Percentiles rank a stretch among this genome's conserved stretches.
These are phyloP conservation scores for Epizoanthus illoricatus DNA, from an alignment of 92 coral and sea anemone species.

Conservation along the genomic window DNA sequence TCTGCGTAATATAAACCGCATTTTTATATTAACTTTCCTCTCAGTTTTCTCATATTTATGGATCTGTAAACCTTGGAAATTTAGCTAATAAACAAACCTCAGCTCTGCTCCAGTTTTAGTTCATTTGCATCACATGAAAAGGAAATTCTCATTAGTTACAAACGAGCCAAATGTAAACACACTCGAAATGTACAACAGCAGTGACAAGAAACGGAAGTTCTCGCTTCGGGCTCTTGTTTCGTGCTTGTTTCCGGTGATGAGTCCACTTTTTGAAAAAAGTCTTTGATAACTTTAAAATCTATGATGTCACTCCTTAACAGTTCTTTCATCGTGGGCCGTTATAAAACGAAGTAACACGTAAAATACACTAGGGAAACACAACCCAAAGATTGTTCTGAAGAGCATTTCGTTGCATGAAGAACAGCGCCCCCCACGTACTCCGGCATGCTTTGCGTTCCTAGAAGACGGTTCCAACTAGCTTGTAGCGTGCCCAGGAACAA, in stretches of 20 bases:
- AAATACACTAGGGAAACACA: not conserved
- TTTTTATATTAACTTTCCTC: not conserved
- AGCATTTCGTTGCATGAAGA: too few species aligned
- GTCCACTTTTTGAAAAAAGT: conserved; percentile 3
- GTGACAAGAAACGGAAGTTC: conserved; percentile 33
- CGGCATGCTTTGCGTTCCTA: conserved; percentile 32
- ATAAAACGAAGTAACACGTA: not conserved
- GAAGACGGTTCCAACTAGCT: not conserved
- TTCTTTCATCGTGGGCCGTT: not conserved
- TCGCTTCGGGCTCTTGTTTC: not conserved
- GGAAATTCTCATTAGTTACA: not conserved
- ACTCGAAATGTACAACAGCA: conserved; percentile 11
- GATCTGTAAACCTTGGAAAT: not conserved
- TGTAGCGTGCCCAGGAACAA: not conserved
- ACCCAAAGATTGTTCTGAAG: not conserved
- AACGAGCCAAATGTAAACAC: conserved; percentile 24
- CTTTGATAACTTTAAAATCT: conserved; percentile 19
- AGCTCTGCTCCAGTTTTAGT: not conserved
- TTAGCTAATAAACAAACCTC: conserved; percentile 13
- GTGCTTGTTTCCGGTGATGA: not conserved
- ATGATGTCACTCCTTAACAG: not conserved
- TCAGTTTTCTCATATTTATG: not conserved
- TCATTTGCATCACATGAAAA: conserved; percentile 13
- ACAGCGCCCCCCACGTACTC: not conserved
- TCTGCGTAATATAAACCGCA: conserved; percentile 8